phyloP scores from a whole-genome alignment of 2,113 vertebrate species.

The Forbesichthys papilliferus region DNA sequence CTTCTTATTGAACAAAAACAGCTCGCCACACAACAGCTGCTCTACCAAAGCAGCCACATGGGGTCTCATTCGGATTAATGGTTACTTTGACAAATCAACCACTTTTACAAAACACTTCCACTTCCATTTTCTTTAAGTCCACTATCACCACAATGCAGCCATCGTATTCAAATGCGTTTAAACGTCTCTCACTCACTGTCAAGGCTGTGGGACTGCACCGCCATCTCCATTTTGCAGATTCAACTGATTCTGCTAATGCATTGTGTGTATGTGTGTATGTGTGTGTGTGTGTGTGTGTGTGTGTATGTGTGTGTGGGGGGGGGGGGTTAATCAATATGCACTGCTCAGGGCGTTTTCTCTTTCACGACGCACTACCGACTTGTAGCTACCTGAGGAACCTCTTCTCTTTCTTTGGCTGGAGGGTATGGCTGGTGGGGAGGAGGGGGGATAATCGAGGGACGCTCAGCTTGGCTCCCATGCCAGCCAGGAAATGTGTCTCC shows the following conservation, averaged over 20 bases:
- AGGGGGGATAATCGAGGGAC: constrained; percentile 37
- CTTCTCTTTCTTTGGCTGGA: constrained; percentile 12
- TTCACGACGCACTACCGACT: constrained; percentile 56
- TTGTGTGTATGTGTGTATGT: not conserved
- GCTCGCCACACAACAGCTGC: constrained; percentile 44
- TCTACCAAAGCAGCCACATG: constrained; percentile 11
- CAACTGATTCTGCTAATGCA: constrained; percentile 61
- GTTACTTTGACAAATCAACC: constrained; percentile 45
- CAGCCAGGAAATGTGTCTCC: constrained; percentile 23
- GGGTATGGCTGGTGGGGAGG: not conserved
- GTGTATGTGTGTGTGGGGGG: too few species aligned
- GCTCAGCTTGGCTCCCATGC: constrained; percentile 32
- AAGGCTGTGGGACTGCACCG: constrained; percentile 10
- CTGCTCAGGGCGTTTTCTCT: constrained; percentile 64
- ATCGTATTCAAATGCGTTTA: constrained; percentile 55
- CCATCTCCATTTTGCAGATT: constrained; percentile 53
- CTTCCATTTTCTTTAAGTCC: constrained; percentile 20
- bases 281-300: too few species aligned
- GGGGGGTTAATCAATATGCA: constrained; percentile 64
- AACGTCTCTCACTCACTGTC: constrained; percentile 45
- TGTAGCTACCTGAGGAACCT: constrained; percentile 39
- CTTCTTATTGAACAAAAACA: constrained; percentile 47
- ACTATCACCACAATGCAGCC: constrained; percentile 51
- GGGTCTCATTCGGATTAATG: constrained; percentile 50
- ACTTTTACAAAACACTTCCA: not conserved